These are phyloP conservation scores for Okamejei kenojei DNA, from an alignment of 2,797 vertebrate genomes.

Conservation along the genomic window DNA sequence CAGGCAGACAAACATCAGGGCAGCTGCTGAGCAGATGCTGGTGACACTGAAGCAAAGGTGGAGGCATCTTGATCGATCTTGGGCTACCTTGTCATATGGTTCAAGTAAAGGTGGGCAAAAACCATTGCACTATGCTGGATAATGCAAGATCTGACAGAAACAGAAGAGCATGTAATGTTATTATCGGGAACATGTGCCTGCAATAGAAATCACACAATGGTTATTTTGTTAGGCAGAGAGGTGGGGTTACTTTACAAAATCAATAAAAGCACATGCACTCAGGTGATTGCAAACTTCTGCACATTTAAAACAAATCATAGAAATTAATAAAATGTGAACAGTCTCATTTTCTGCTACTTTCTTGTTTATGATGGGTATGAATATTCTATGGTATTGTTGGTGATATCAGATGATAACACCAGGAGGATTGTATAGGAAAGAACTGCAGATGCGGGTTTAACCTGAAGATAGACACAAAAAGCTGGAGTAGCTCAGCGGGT, in stretches of 20 bases:
- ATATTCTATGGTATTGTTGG: not conserved
- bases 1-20: not conserved
- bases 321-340: not conserved
- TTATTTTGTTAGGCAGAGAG: conserved; percentile 42
- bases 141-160: not conserved
- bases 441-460: too few species aligned
- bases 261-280: conserved; percentile 28
- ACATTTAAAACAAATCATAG: conserved; percentile 49
- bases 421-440: not conserved
- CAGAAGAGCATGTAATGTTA: too few species aligned
- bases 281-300: conserved; percentile 38
- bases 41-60: not conserved
- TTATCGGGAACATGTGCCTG: not conserved
- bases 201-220: not conserved
- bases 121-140: not conserved
- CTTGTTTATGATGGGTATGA: not conserved
- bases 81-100: not conserved
- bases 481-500: too few species aligned
- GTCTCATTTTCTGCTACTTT: not conserved
- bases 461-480: too few species aligned
- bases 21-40: conserved; percentile 20
- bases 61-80: not conserved
- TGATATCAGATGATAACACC: not conserved
- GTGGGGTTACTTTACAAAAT: conserved; percentile 46
- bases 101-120: conserved; percentile 2